Evolutionary conservation across 1,140 invertebrate genomes (phyloP), one percentile per base, ranked within the genome.

Genomic region (Leptestheria dahalacensis): DNA sequence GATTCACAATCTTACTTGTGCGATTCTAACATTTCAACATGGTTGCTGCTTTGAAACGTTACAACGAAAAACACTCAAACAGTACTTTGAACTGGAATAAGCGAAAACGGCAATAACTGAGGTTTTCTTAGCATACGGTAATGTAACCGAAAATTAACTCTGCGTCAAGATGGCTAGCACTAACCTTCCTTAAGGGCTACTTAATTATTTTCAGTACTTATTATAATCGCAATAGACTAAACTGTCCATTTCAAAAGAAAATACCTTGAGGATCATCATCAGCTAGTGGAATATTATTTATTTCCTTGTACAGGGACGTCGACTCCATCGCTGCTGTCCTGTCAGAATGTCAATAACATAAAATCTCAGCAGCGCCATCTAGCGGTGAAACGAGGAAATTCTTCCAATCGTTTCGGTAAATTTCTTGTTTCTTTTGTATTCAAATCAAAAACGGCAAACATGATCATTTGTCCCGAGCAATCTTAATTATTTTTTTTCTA

Each of bases 261-360:
- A n/a, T n/a, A 86, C 84, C 84, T 78, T 91, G 87, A 18, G 88
- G 86, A 77, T 92, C 89, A 67, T 91, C 88, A 68, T 92, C 89
- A 55, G 88, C 88, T 57, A 91, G 71, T 15, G 88, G 88, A 71
- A 91, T 91, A 68, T 82, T 88, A 60, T 78, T 82, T 57, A 82
- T 77, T 65, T 89, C 86, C 66, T 89, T 86, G 63, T 85, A 82
- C 62, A 86, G 59, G 1, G 58, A 51, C 33, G 58, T 54, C 52
- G 47, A 47, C 52, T 63, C 60, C 58, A 60, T 60, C 20, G n/a
- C 21, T 47, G 23, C 46, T 49, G 2, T n/a, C 54, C 9, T 53
- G n/a, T 21, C 51, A 26, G n/a, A 53, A 6, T 24, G 12, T 18
- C 26, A 25, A 53, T 53, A 23, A 50, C 23, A n/a, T 49, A 49